Percentiles rank a stretch among this genome's conserved stretches.
Evolutionary conservation across 2,797 vertebrate species (phyloP).

Genomic region (Ispidina picta): DNA sequence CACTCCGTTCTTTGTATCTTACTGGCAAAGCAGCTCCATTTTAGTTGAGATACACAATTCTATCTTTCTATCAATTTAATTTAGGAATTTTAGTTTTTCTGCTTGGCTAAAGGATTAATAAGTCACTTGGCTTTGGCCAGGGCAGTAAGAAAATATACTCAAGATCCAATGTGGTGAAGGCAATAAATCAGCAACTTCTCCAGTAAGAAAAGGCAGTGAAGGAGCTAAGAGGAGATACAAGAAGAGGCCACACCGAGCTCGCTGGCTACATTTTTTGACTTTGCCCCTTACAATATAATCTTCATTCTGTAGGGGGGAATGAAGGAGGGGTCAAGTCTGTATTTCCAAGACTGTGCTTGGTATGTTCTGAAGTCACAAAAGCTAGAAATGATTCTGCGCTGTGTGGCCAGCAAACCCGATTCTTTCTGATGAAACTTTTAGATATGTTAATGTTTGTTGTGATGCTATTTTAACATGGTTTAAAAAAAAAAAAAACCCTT

Average conservation of each 20-base stretch:
- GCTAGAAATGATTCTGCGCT: background rate
- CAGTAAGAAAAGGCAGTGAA: background rate
- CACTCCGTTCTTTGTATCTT: background rate
- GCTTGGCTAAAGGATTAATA: background rate
- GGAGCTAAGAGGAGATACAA: background rate
- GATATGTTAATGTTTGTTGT: background rate
- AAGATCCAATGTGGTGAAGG: background rate
- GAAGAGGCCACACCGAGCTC: background rate
- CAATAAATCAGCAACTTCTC: background rate
- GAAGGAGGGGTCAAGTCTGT: background rate
- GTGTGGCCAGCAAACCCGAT: background rate
- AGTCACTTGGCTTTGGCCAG: fast-evolving
- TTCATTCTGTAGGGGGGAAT: background rate
- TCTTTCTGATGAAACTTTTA: background rate
- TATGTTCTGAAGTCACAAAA: background rate
- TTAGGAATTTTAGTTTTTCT: background rate
- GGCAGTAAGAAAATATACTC: background rate
- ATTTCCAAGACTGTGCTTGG: fast-evolving
- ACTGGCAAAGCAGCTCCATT: background rate
- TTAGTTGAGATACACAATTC: background rate
- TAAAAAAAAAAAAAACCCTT: too few species aligned
- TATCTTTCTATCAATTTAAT: background rate
- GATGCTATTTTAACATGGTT: background rate
- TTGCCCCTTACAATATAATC: background rate
- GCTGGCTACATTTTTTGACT: background rate